Percentiles rank a stretch among this genome's conserved stretches.
Conservation (phyloP, 2,888 invertebrate species). For the Aspidiotus destructor region DNA sequence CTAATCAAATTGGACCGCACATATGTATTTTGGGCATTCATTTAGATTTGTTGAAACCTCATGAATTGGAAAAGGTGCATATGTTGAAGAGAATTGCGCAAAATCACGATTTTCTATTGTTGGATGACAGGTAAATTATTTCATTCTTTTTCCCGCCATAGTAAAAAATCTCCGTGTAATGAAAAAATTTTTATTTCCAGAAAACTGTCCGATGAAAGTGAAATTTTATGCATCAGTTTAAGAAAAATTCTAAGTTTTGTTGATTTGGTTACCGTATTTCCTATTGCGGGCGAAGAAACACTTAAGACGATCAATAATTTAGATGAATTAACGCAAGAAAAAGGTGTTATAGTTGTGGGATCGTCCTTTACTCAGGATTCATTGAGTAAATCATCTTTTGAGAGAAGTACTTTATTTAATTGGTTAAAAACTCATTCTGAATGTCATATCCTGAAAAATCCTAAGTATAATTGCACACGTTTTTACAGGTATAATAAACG, state of each 20-base stretch:
- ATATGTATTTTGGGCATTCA: conserved; percentile 13
- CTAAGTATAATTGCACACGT: too few species aligned
- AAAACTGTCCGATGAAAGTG: conserved; percentile 16
- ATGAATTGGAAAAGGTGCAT: neutral
- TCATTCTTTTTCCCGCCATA: neutral
- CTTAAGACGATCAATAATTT: conserved; percentile 2
- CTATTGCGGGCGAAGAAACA: conserved; percentile 8
- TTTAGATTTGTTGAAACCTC: neutral
- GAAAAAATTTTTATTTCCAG: conserved; percentile 1
- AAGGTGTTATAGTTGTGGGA: conserved; percentile 11
- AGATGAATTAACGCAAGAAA: conserved; percentile 9
- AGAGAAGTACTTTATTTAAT: neutral
- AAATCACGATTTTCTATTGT: conserved; percentile 8
- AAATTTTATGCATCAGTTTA: neutral
- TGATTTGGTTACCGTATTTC: conserved; percentile 16
- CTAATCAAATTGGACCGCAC: conserved; percentile 23
- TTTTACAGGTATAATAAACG: conserved; percentile 4
- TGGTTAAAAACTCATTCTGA: neutral
- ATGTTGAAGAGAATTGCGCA: neutral
- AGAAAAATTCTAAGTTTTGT: conserved; percentile 4
- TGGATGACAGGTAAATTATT: conserved; percentile 18
- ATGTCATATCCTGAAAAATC: too few species aligned
- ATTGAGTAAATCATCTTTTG: conserved; percentile 3
- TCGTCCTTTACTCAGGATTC: neutral
- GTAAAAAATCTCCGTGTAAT: neutral